Evolutionary conservation across 2,888 invertebrate genomes (phyloP).

Genomic region (Nephrotoma flavescens): DNA sequence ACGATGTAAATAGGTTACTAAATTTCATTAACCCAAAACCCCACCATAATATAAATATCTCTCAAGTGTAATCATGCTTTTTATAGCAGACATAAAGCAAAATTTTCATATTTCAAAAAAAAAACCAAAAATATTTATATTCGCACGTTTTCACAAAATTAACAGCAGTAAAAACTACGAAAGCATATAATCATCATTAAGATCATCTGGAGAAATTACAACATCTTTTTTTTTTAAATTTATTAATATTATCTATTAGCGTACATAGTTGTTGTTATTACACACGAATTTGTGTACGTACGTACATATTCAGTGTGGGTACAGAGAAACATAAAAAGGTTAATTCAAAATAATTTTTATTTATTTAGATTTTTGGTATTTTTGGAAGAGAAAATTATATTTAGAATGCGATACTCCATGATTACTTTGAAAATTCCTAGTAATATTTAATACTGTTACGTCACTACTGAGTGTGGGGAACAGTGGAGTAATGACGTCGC

Average conservation of each 20-base stretch:
- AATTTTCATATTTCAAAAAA: neutral
- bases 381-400: neutral
- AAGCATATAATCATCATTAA: neutral
- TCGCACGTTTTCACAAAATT: neutral
- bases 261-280: neutral
- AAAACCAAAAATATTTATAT: neutral
- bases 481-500: too few relatives aligned
- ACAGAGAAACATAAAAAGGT: neutral
- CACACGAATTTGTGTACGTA: neutral
- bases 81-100: neutral
- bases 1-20: too few relatives aligned
- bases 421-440: too few relatives aligned
- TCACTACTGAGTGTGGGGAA: too few relatives aligned
- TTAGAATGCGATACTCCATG: neutral
- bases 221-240: neutral
- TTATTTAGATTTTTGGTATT: neutral
- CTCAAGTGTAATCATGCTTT: too few relatives aligned
- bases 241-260: neutral
- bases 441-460: too few relatives aligned
- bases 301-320: neutral
- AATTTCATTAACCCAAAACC: too few relatives aligned
- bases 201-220: neutral
- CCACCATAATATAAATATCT: too few relatives aligned
- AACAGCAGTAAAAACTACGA: neutral
- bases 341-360: neutral